Evolutionary conservation across 2,888 invertebrate genomes (phyloP).

Genomic region (Tenthredo scrophulariae): DNA sequence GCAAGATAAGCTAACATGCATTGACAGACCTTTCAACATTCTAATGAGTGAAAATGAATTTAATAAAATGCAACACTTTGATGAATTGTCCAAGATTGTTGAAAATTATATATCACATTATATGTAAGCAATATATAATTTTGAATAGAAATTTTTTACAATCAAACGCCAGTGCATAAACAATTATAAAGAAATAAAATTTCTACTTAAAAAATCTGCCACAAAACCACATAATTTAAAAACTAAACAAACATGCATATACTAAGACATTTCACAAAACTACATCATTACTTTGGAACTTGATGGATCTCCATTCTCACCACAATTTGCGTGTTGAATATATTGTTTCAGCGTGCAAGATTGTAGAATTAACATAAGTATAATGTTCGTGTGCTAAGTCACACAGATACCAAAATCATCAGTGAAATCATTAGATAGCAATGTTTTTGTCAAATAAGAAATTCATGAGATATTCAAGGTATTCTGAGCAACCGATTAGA

Average conservation of each 20-base stretch:
- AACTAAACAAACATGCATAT: conserved; percentile 62
- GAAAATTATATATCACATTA: neutral
- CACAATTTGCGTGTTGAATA: neutral
- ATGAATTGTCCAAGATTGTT: neutral
- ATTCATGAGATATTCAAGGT: neutral
- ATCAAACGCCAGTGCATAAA: neutral
- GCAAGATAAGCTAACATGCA: conserved; percentile 44
- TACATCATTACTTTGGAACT: conserved; percentile 67
- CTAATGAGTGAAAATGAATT: neutral
- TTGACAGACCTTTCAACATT: conserved; percentile 28
- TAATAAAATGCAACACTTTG: neutral
- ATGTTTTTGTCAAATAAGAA: neutral
- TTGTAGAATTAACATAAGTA: neutral
- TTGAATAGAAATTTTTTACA: neutral
- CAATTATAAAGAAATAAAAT: neutral
- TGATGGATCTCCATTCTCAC: conserved; percentile 15
- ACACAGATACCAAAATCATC: neutral
- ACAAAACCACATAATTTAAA: conserved; percentile 54
- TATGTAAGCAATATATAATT: neutral
- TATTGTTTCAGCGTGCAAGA: neutral
- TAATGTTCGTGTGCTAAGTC: neutral
- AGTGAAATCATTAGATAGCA: neutral
- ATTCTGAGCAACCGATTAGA: neutral
- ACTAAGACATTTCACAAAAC: conserved; percentile 54
- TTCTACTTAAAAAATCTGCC: conserved; percentile 48